Percentiles rank a stretch among this genome's conserved stretches.
phyloP scores from a whole-genome alignment of 2,797 vertebrate genomes.

The Pseudochirops cupreus region DNA sequence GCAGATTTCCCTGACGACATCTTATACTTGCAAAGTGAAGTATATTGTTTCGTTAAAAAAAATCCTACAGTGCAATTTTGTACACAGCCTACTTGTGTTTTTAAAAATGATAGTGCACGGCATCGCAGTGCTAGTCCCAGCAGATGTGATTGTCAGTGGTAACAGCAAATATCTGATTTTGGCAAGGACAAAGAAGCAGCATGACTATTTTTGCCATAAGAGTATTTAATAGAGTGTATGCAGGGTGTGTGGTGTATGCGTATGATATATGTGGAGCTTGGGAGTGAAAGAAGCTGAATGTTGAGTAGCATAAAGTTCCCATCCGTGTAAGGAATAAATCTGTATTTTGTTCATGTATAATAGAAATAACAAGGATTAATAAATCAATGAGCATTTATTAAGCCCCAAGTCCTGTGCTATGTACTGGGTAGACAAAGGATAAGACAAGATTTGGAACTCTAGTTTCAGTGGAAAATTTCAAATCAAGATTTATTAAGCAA shows the following conservation, averaged over 20 bases:
- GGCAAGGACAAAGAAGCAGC: neutral
- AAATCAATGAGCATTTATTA: neutral
- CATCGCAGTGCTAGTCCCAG: neutral
- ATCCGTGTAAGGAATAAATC: constrained; percentile 3
- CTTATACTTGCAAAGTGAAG: constrained; percentile 52
- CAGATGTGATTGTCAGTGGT: neutral
- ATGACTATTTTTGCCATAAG: neutral
- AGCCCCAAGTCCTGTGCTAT: neutral
- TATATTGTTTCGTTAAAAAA: constrained; percentile 35
- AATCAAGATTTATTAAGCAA: neutral
- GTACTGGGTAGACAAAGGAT: neutral
- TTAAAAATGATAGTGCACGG: constrained; percentile 6
- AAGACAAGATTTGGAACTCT: neutral
- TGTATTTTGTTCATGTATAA: constrained; percentile 35
- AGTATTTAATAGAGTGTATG: neutral
- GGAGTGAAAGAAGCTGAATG: neutral
- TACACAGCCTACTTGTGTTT: constrained; percentile 8
- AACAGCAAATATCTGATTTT: neutral
- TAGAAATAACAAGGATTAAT: neutral
- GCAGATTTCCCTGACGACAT: constrained; percentile 46
- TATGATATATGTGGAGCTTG: neutral
- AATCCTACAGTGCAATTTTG: constrained; percentile 18
- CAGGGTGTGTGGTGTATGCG: neutral
- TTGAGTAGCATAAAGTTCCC: neutral
- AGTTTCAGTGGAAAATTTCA: neutral